Base-by-base conservation (phyloP, 2,888 invertebrate species). In the Synergus gifuensis region DNA sequence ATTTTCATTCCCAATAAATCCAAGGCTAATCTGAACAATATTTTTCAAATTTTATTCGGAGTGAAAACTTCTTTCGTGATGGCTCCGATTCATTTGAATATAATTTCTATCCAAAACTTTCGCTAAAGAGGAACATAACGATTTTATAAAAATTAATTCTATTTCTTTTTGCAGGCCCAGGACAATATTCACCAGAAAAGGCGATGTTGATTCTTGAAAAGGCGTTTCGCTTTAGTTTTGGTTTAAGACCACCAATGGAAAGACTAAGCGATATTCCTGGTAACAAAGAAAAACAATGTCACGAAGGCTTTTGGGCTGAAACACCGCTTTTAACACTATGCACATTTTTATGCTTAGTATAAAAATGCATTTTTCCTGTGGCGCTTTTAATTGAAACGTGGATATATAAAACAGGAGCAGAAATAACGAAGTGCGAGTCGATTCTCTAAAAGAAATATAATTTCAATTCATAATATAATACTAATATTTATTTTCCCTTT, bases 141-240 rank as follows among this genome's bases (percentile, higher is more conserved):
- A 54, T 54, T 54, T 22, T 22, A 1, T 22, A 1, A 22, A 22
- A 22, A 22, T 22, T 22, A 22, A 22, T 22, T 22, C 0, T 22
- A 22, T 76, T 80, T 78, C 64, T 36, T 18, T 62, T 76, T 80
- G 16, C 83, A 86, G 93, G 93, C 82, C 93, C 93, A 9, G 93
- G 93, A 49, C 90, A 92, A 64, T 93, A 93, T 86, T 92, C 90
- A 85, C 93, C 93, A 40, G 93, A 93, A 84, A 93, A 92, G 84
- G 86, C 92, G 11, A 92, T 92, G 83, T 83, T 88, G 83, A 83
- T 90, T 18, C 85, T 91, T 78, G 88, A 89, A 79, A 88, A 89
- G 82, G 88, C 90, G 16, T 85, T 90, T 64, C 89, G 84, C 79
- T 91, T 90, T 80, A 88, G 89, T 36, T 91, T 92, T 76, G 91